Evolutionary conservation across 2,888 invertebrate species (phyloP).

Genomic region (Polyploca ridens): DNA sequence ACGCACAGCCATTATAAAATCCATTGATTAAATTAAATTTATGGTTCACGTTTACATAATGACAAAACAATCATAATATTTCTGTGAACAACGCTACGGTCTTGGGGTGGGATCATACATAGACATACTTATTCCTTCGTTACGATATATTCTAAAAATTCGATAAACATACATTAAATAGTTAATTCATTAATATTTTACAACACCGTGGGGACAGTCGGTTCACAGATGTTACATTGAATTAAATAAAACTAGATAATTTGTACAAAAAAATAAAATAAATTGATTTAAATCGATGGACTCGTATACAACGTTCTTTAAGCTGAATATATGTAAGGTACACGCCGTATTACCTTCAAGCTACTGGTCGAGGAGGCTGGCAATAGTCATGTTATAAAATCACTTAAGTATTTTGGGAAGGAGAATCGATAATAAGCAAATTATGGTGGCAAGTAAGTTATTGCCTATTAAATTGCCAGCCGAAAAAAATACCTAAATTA

Average conservation of each 20-base stretch:
- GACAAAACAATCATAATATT: too few species aligned
- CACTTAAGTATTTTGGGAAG: background rate
- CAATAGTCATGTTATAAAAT: background rate
- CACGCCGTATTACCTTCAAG: background rate
- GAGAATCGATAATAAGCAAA: background rate
- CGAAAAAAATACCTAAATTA: background rate
- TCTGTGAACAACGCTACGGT: background rate
- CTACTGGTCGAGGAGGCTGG: background rate
- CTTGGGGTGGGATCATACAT: background rate
- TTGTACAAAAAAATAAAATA: slow-evolving; percentile 42
- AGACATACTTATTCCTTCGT: slow-evolving; percentile 20
- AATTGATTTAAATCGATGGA: slow-evolving; percentile 30
- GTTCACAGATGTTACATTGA: slow-evolving; percentile 29
- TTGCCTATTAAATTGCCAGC: background rate
- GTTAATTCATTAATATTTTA: slow-evolving; percentile 25
- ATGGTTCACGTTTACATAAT: background rate
- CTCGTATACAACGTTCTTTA: slow-evolving; percentile 44
- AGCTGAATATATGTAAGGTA: slow-evolving; percentile 16
- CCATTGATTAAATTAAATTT: too few species aligned
- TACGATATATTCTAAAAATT: slow-evolving; percentile 36
- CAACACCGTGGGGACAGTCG: slow-evolving; percentile 34
- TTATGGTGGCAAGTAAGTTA: background rate
- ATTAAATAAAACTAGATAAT: slow-evolving; percentile 43
- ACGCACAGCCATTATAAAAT: too few species aligned
- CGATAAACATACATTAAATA: slow-evolving; percentile 33